Evolutionary conservation across 2,888 invertebrate genomes (phyloP).

Genomic region (Mongoloraphidia duomilia): DNA sequence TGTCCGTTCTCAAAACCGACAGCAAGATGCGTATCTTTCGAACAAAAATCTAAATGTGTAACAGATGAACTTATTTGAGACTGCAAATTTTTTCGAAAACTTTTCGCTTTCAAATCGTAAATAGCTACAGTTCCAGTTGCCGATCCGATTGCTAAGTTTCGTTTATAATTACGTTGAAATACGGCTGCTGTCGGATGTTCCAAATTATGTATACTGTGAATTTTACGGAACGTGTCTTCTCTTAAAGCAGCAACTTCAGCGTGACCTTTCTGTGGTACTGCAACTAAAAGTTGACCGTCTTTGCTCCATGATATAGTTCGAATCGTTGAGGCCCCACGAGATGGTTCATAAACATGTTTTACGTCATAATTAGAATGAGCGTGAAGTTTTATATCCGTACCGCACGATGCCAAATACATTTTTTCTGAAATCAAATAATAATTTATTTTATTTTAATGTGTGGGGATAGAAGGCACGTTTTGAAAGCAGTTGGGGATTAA

Average conservation of each 20-base stretch:
- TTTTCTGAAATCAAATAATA: background rate
- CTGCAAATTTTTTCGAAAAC: background rate
- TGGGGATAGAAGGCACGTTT: too few species aligned
- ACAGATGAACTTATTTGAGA: conserved; percentile 23
- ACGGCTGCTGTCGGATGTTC: conserved; percentile 25
- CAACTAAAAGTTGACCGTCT: conserved; percentile 27
- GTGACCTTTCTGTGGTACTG: conserved; percentile 24
- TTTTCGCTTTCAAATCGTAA: conserved; percentile 5
- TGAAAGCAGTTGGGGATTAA: too few species aligned
- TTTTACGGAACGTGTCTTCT: conserved; percentile 22
- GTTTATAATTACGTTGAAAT: conserved; percentile 26
- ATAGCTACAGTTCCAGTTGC: background rate
- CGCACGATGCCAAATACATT: conserved; percentile 43
- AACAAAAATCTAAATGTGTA: conserved; percentile 32
- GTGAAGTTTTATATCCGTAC: conserved; percentile 39
- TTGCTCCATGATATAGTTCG: conserved; percentile 23
- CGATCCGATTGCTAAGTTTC: conserved; percentile 17
- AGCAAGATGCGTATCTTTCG: conserved; percentile 35
- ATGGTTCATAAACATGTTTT: conserved; percentile 19
- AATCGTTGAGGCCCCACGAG: conserved; percentile 23
- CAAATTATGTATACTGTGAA: conserved; percentile 24
- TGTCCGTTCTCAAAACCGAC: conserved; percentile 35
- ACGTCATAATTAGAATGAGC: conserved; percentile 38
- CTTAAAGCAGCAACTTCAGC: conserved; percentile 26
- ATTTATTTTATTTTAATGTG: background rate